Base-by-base conservation (phyloP, 2,888 invertebrate species). In the Apamea sordens region DNA sequence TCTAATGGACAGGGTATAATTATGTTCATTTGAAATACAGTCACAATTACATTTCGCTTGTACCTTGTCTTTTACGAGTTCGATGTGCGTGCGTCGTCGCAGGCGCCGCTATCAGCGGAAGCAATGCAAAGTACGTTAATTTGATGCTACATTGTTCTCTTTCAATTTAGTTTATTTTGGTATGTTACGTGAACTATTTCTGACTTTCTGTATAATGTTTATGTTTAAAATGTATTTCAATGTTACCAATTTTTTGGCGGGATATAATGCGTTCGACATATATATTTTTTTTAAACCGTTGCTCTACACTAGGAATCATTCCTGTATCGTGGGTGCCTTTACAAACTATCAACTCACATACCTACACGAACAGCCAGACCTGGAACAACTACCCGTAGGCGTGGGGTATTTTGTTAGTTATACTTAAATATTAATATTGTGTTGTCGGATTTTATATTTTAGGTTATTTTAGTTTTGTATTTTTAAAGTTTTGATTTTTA, bases 41-140 rank as follows among this genome's bases (percentile, higher is more conserved):
- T 79, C 36, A 70, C 36, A 59, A 50, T 65, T 15, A 63, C 3
- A 47, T 64, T 44, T 63, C 15, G 6, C 32, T 64, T 44, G 53
- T 56, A 65, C 53, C 53, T 47, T 18, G 79, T 73, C 15, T 59
- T 79, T 65, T 69, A 53, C 73, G 68, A 79, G 61, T 50, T 69
- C 24, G 24, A 13, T 13, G 13, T 63, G 80, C 78, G 72, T 79
- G 79, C 36, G 67, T 10, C 68, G 75, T 53, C 77, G 76, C 73
- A 73, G 56, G 84, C 76, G 69, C 84, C 63, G 72, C 67, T 77
- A 77, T 87, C 84, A 73, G 87, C 75, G 84, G 85, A 87, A 84
- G 80, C 75, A n/a, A 84, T 80, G 53, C 67, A 77, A 85, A 79
- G 71, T 67, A 77, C 72, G 56, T 80, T 80, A 73, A 87, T 84